These are phyloP conservation scores for Mus caroli DNA, from an alignment of 2,797 vertebrate species.

Conservation along the genomic window DNA sequence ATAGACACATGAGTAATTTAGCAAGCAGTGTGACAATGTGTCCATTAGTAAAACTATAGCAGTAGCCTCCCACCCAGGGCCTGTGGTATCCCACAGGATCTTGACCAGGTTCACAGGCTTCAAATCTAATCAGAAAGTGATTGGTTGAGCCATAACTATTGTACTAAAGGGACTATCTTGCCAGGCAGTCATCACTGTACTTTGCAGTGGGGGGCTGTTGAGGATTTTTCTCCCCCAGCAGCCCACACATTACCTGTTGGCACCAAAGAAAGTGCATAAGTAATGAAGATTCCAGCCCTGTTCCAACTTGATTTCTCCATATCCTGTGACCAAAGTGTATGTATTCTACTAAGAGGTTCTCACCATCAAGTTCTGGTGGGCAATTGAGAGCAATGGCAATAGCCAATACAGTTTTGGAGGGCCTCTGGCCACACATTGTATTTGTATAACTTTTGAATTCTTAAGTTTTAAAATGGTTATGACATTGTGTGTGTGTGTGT, in stretches of 20 bases:
- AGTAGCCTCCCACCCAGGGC: accelerated
- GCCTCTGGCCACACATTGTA: neutral
- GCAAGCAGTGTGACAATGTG: neutral
- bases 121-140: neutral
- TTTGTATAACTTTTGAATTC: neutral
- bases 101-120: neutral
- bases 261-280: neutral
- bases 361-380: neutral
- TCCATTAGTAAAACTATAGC: neutral
- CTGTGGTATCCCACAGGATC: neutral
- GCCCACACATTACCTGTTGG: too few species aligned
- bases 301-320: neutral
- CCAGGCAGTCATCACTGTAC: neutral
- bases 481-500: neutral
- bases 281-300: too few species aligned
- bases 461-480: neutral
- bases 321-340: neutral
- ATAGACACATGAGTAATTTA: neutral
- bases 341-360: neutral
- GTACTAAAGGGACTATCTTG: neutral
- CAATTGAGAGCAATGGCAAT: neutral
- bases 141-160: neutral
- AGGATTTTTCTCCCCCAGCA: neutral
- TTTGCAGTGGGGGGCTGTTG: neutral
- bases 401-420: neutral